Base-by-base conservation (phyloP, 2,888 invertebrate genomes). In the Eupithecia insigniata region DNA sequence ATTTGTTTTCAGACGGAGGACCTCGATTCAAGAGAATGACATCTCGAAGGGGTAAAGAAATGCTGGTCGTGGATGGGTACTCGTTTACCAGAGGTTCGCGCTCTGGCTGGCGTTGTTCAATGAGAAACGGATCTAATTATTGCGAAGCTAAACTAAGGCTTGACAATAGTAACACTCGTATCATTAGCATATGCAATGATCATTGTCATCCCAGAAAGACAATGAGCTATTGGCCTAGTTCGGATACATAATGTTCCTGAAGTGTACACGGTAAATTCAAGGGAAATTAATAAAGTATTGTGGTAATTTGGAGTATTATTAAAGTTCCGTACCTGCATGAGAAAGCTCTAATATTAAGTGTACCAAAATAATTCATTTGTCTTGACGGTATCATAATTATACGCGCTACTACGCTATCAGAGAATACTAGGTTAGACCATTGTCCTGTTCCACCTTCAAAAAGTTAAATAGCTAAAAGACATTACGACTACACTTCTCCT, bases 131-230 rank as follows among this genome's bases (percentile, higher is more conserved):
- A 55, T 26, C 55, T 5, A 55, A 55, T 26, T 26, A 55, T 26
- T 60, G 60, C 60, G 30, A 60, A 60, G 60, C 60, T 16, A 60
- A 60, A 60, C 28, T 60, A 7, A 30, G 30, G 60, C 30, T 60
- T 30, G 30, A 60, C 30, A 30, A 60, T 30, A 30, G 30, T 18
- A 60, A 60, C 32, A n/a, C 22, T 26, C 55, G 43, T 18, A 61
- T 46, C 8, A 12, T 69, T 32, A 46, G 32, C 43, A 22, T 69
- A 46, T 62, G 61, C 61, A 26, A 67, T 58, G 22, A 43, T 39
- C 36, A 67, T 18, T 67, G 26, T 28, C 67, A 39, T 10, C 60
- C 60, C 5, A 60, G 60, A 60, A 60, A 18, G 60, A 55, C 12
- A 55, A 55, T 55, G 22, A 51, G 6, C 7, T n/a, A 22, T 55